Percentiles rank a stretch among this genome's conserved stretches.
Conservation (phyloP, 2,797 vertebrate species). For the Molossus alvarezi region DNA sequence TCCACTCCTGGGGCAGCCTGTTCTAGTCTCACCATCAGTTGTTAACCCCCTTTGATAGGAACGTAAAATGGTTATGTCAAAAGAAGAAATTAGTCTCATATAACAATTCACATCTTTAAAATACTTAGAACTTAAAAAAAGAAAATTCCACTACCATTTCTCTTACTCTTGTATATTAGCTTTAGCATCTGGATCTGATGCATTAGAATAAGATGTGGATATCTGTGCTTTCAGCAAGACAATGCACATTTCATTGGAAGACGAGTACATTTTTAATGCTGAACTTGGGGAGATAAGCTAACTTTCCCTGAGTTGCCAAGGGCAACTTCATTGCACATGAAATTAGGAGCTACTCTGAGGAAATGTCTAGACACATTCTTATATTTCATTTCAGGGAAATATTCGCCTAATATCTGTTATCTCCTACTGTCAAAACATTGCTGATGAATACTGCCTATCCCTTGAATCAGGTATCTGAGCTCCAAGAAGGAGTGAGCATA, state of each 20-base stretch:
- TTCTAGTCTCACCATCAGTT: background rate
- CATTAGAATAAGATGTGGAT: constrained; percentile 17
- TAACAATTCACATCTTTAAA: constrained; percentile 55
- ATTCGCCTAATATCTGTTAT: constrained; percentile 73
- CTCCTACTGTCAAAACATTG: constrained; percentile 72
- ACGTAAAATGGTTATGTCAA: constrained; percentile 37
- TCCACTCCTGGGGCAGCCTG: background rate
- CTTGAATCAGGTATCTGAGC: constrained; percentile 48
- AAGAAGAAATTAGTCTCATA: constrained; percentile 45
- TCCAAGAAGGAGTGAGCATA: constrained; percentile 30
- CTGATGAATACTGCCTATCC: constrained; percentile 60
- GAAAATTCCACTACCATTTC: constrained; percentile 30
- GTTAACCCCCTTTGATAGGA: constrained; percentile 55
- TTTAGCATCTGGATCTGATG: constrained; percentile 67
- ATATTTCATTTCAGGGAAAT: constrained; percentile 78
- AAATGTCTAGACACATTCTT: constrained; percentile 78
- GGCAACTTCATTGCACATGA: constrained; percentile 75
- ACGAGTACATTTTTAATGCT: constrained; percentile 37
- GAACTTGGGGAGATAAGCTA: constrained; percentile 69
- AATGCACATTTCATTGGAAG: constrained; percentile 64
- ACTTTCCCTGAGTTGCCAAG: constrained; percentile 76
- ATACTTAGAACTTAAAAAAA: constrained; percentile 42
- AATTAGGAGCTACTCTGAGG: constrained; percentile 76
- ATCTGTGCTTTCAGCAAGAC: constrained; percentile 66
- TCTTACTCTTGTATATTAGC: constrained; percentile 24